Base-by-base conservation (phyloP, 37 sponge, comb jelly and placozoan genomes). In the Lycopodina hypogea region DNA sequence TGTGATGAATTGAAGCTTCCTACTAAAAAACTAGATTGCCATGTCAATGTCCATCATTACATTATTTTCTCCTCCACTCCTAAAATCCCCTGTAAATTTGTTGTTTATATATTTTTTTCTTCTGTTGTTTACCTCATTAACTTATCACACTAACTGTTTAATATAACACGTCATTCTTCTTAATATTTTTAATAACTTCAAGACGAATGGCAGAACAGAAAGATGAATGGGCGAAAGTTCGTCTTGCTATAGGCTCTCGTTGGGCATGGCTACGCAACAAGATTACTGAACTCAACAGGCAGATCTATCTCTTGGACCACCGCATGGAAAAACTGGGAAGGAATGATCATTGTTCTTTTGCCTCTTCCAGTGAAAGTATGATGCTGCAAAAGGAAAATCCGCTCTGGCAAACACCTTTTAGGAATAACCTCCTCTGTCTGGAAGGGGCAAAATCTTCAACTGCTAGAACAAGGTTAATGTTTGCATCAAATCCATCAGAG, bases 191-290 rank as follows among this genome's bases (percentile, higher is more conserved):
- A n/a, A n/a, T n/a, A 12, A 9, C 4, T 45, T 45, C 48, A 4
- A 45, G 48, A 45, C 8, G 48, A 29, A 2, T 7, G 2, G 2
- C 35, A 15, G 66, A 65, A 28, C 17, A 32, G 66, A 65, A 11
- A 32, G 35, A 30, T 7, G 2, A 4, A 7, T 65, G 66, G 66
- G 66, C 18, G 18, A 17, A 30, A 24, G 26, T 34, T 65, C 66
- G 66, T 32, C 7, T 65, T 15, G 12, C 37, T 11, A 24, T 86
- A 28, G 86, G 86, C 18, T 36, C 75, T 69, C 48, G 67, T 69
- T 86, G 86, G 86, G 74, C 80, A 23, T 86, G 86, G 86, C 75
- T 86, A 14, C 55, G 63, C 23, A 73, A 65, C 19, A 74, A 67
- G 29, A 67, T 86, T 23, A 29, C 75, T 8, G 29, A 48, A 8